A percentile compares a stretch with the other conserved stretches of the same genome.
phyloP scores from a whole-genome alignment of 2,113 vertebrate species.

The Recurvirostra avosetta region DNA sequence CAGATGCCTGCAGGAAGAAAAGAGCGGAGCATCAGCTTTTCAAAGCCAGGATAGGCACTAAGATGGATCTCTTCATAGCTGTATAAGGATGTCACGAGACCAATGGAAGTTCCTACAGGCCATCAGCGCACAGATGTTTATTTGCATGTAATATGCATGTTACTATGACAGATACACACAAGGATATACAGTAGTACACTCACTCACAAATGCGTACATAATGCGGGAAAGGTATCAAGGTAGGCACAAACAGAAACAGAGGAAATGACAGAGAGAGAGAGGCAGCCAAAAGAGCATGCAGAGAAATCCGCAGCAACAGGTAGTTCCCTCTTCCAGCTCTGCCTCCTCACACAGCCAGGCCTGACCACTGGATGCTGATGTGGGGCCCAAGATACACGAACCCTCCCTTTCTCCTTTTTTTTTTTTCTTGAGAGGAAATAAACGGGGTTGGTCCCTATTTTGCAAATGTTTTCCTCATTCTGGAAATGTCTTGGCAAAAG shows the following conservation, averaged over 20 bases:
- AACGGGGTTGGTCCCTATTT: not conserved
- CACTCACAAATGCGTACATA: not conserved
- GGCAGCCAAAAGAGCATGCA: not conserved
- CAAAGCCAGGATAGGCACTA: not conserved
- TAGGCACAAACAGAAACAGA: not conserved
- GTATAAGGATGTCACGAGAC: not conserved
- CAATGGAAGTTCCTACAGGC: not conserved
- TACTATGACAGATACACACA: not conserved
- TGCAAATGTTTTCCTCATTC: not conserved
- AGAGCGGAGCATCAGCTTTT: not conserved
- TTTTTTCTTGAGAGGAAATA: too few species aligned
- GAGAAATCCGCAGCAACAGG: not conserved
- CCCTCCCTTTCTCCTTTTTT: not conserved
- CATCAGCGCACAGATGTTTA: not conserved
- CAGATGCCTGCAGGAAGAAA: not conserved
- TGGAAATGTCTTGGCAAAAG: not conserved
- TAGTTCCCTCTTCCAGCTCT: not conserved
- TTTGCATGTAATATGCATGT: not conserved
- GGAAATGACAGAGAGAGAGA: too few species aligned
- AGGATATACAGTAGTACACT: not conserved
- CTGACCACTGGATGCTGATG: accelerated
- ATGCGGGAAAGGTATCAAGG: not conserved
- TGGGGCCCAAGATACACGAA: not conserved
- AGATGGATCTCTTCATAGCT: not conserved
- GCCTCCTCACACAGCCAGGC: not conserved